Percentiles rank a stretch among this genome's conserved stretches.
These are phyloP conservation scores for Sebastolobus altivelis DNA, from an alignment of 2,797 vertebrate genomes.

Conservation along the genomic window DNA sequence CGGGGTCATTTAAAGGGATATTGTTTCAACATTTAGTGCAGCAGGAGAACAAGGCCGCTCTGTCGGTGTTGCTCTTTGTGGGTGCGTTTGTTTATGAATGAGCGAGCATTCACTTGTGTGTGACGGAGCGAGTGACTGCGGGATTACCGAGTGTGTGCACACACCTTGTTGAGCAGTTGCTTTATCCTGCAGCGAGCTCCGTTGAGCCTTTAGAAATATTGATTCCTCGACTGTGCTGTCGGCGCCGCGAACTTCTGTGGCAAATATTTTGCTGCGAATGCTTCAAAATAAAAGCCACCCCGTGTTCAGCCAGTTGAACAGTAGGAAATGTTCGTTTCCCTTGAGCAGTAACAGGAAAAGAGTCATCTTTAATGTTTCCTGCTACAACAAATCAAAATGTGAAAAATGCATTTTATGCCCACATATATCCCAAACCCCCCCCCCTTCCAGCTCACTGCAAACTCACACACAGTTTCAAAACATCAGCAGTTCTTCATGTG, in stretches of 20 bases:
- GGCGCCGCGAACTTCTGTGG: neutral
- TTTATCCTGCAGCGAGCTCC: neutral
- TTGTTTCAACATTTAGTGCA: slow-evolving; percentile 38
- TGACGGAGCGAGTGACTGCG: neutral
- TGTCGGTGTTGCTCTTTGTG: slow-evolving; percentile 30
- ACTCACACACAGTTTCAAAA: neutral
- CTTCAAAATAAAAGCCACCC: neutral
- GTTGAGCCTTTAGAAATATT: neutral
- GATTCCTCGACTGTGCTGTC: neutral
- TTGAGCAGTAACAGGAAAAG: neutral
- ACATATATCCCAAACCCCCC: neutral
- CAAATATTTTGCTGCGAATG: neutral
- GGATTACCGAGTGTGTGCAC: neutral
- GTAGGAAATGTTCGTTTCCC: neutral
- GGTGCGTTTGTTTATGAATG: slow-evolving; percentile 35
- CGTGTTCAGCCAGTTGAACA: neutral
- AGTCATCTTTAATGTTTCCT: neutral
- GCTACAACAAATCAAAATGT: neutral
- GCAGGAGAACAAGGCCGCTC: slow-evolving; percentile 55
- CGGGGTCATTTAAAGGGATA: slow-evolving; percentile 36
- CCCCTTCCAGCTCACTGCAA: neutral
- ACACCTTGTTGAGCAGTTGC: neutral
- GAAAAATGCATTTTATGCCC: neutral
- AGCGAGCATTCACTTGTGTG: slow-evolving; percentile 9
- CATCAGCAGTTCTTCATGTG: slow-evolving; percentile 10